Conservation (phyloP, 2,797 vertebrate species). For the Silurus lanzhouensis region DNA sequence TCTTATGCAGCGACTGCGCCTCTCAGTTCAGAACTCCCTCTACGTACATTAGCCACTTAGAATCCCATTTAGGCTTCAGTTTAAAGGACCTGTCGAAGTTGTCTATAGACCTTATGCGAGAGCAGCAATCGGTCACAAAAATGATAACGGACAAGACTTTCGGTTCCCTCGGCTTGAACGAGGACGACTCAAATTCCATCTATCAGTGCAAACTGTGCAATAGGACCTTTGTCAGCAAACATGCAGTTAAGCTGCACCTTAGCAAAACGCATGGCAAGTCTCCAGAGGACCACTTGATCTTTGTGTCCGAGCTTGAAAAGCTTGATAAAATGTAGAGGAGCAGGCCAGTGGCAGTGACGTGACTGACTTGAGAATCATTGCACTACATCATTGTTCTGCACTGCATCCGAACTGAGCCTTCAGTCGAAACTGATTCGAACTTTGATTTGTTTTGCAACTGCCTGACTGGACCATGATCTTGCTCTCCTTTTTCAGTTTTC, state of each 20-base stretch:
- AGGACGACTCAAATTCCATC: constrained; percentile 89
- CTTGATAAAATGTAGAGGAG: constrained; percentile 88
- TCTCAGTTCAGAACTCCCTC: constrained; percentile 98
- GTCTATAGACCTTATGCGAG: constrained; percentile 90
- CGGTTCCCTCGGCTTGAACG: constrained; percentile 81
- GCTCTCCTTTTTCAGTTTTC: constrained; percentile 71
- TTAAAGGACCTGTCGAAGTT: constrained; percentile 97
- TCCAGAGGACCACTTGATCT: constrained; percentile 97
- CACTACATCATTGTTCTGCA: constrained; percentile 86
- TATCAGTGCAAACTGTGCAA: constrained; percentile 98
- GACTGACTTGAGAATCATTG: constrained; percentile 79
- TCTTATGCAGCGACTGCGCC: constrained; percentile 98
- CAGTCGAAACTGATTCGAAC: constrained; percentile 80
- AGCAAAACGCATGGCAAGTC: constrained; percentile 99
- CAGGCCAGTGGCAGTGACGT: constrained; percentile 65
- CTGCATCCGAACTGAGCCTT: constrained; percentile 97
- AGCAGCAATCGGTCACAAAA: constrained; percentile 89
- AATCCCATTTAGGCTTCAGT: constrained; percentile 96
- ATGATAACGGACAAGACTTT: constrained; percentile 87
- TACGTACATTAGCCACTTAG: constrained; percentile 94
- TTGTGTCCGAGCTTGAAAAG: constrained; percentile 96
- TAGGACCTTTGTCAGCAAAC: constrained; percentile 98
- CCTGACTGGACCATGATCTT: constrained; percentile 84
- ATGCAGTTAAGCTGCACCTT: constrained; percentile 99
- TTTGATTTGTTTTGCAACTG: constrained; percentile 82